Base-by-base conservation (phyloP, 2,113 vertebrate genomes). In the Phalacrocorax pelagicus region DNA sequence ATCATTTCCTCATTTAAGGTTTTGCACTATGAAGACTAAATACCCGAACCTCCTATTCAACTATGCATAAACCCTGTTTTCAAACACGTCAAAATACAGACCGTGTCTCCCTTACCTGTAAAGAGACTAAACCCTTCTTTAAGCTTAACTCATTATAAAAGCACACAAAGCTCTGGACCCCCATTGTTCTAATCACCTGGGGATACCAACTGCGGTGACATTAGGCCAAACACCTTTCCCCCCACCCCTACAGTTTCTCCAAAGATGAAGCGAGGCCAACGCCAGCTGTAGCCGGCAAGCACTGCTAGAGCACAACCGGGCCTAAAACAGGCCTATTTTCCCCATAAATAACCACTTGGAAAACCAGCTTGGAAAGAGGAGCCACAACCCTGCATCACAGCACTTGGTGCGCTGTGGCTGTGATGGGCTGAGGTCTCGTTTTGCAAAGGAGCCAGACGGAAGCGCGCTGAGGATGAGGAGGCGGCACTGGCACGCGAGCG, bases 401-500 rank as follows among this genome's bases (percentile, higher is more conserved):
- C 82, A 11, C 29, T 19, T 9, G 0, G 11, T 5, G 34, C 0
- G 6, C 63, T 30, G 78, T 6, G 36, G 62, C 78, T 30, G n/a
- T 22, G 3, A 1, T 1, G 15, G 63, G 42, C 27, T 6, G 19
- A 46, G 34, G 29, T 40, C 66, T 46, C 22, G 1, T 38, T 62
- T 55, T 27, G 70, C 57, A n/a, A 36, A 72, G 47, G 47, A 44
- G 23, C 34, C 71, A 4, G 70, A 9, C 27, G 6, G 17, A 55
- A 55, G 59, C 11, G 3, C 34, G 1, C 3, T 4, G 44, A 77
- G 84, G 84, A n/a, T 7, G 30, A 49, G 71, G 42, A 77, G 23
- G 23, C 2, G 2, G 71, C 4, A 6, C 1, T 32, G 42, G 65
- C 22, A 2, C 2, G 10, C 3, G 12, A 57, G 40, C 2, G 2